phyloP scores from a whole-genome alignment of 2,888 invertebrate genomes.

The Erpobdella octoculata region DNA sequence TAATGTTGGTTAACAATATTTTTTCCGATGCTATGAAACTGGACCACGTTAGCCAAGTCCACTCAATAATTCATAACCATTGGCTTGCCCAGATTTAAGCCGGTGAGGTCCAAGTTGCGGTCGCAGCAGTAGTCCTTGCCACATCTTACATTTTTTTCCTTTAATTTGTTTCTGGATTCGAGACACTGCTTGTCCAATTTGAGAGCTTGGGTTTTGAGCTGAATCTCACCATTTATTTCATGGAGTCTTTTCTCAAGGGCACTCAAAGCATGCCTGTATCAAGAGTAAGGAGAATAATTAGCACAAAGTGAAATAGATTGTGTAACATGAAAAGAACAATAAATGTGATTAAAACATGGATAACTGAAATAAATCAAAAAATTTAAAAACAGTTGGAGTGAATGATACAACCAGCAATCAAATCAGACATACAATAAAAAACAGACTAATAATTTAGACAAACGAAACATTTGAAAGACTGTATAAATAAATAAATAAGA shows the following conservation, averaged over 20 bases:
- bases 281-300: constrained; percentile 1
- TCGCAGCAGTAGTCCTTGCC: background rate
- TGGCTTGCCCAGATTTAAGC: constrained; percentile 6
- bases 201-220: constrained; percentile 50
- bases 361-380: background rate
- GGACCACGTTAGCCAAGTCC: too few species aligned
- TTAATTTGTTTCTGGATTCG: constrained; percentile 41
- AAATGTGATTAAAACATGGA: background rate
- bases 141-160: background rate
- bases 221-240: constrained; percentile 51
- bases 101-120: background rate
- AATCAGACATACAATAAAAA: too few species aligned
- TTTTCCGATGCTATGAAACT: too few species aligned
- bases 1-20: too few species aligned
- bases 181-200: constrained; percentile 50
- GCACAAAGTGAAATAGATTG: background rate
- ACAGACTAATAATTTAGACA: too few species aligned
- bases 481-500: too few species aligned
- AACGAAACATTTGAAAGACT: too few species aligned
- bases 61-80: background rate
- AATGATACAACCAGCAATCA: too few species aligned
- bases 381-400: too few species aligned
- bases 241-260: constrained; percentile 51
- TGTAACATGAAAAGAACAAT: background rate
- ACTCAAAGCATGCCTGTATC: constrained; percentile 50